Base-by-base conservation (phyloP, 2,888 invertebrate genomes). In the Oscheius onirici region DNA sequence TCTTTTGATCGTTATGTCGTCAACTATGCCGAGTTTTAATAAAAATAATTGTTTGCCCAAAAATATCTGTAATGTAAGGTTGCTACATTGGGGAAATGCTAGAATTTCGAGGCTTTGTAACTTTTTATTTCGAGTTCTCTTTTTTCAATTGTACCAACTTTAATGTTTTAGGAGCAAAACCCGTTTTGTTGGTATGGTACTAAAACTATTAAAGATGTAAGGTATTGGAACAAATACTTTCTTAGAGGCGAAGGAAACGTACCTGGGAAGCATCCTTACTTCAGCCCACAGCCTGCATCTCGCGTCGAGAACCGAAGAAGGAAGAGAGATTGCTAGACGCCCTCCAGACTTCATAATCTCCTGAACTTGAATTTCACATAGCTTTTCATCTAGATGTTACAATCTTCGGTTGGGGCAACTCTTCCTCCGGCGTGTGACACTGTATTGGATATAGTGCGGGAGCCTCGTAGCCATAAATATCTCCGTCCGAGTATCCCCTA, bases 371-470 rank as follows among this genome's bases (percentile, higher is more conserved):
- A 15, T 10, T 40, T 13, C 11, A 22, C 40, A n/a, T 11, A 15
- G 11, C 40, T 20, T 28, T 28, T 15, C 34, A 20, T 54, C 11
- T 15, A 40, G 55, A 69, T n/a, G n/a, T 67, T 66, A 78, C 79
- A 34, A 83, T 77, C 68, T 72, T 72, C 26, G 83, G 83, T 34
- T 79, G 76, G 13, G 76, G 75, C 10, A 83, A 67, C 41, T 79
- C 79, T 11, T 77, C 84, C 67, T 85, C 84, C 2, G 84, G 83
- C 22, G 82, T 82, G 55, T 75, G 73, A 54, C 85, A 85, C 20
- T 83, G 80, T 20, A 84, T 84, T 3, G 85, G 85, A 52, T 84
- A 85, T 11, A 84, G 77, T 5, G 79, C 80, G 8, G 85, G 85
- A 8, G 79, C 74, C 51, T 83, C 84, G 58, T 85, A 85, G 15